phyloP scores from a whole-genome alignment of 2,113 vertebrate species.

The Chloroceryle aenea region DNA sequence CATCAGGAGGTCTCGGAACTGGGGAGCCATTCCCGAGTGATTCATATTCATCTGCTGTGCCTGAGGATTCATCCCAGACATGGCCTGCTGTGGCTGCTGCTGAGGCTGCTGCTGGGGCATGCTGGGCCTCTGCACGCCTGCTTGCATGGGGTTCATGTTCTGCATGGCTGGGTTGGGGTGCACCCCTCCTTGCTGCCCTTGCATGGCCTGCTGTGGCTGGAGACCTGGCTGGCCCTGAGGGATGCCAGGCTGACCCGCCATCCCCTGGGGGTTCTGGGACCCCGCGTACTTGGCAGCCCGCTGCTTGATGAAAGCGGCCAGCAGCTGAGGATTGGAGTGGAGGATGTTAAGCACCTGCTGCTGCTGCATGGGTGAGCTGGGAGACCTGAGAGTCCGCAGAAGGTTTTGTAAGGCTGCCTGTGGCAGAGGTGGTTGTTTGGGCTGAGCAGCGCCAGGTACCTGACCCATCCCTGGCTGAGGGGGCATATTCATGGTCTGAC shows the following conservation, averaged over 20 bases:
- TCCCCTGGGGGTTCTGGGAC: slow-evolving; percentile 78
- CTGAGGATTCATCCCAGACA: slow-evolving; percentile 82
- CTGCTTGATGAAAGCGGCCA: slow-evolving; percentile 97
- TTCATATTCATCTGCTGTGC: slow-evolving; percentile 85
- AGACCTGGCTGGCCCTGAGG: slow-evolving; percentile 76
- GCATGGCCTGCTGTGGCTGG: slow-evolving; percentile 75
- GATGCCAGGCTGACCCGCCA: slow-evolving; percentile 76
- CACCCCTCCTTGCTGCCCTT: slow-evolving; percentile 76
- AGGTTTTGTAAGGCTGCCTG: slow-evolving; percentile 87
- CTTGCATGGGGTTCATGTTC: slow-evolving; percentile 81
- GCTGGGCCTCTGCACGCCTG: slow-evolving; percentile 73
- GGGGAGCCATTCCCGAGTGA: slow-evolving; percentile 82
- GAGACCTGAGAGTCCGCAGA: slow-evolving; percentile 84
- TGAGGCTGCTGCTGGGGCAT: slow-evolving; percentile 75
- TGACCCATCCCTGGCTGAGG: slow-evolving; percentile 83
- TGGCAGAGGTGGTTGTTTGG: slow-evolving; percentile 80
- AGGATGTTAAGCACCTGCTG: slow-evolving; percentile 96
- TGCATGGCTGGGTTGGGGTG: slow-evolving; percentile 79
- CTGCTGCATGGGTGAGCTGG: slow-evolving; percentile 89
- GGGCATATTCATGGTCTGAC: slow-evolving; percentile 84
- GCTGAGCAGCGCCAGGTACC: slow-evolving; percentile 80
- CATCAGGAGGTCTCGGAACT: slow-evolving; percentile 88
- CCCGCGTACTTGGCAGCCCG: slow-evolving; percentile 90
- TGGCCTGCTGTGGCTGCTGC: slow-evolving; percentile 74
- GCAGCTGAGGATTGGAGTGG: slow-evolving; percentile 94